Evolutionary conservation across 1,140 invertebrate genomes (phyloP), one percentile per base, ranked within the genome.

Genomic region (Trypoxylus dichotomus): DNA sequence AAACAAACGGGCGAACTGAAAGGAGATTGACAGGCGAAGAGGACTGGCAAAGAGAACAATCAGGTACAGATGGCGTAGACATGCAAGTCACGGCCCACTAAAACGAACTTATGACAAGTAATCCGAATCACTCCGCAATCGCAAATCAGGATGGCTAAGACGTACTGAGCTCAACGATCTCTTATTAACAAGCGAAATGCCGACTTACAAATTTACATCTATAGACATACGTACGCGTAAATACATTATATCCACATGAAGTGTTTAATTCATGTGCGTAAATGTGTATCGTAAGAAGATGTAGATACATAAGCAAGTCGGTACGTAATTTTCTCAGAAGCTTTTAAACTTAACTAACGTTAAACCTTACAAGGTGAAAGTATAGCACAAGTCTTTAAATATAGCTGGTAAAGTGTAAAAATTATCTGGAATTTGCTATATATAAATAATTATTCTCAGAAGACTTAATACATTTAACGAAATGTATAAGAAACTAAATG

Each of bases 51-150:
- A 71, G 54, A 79, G 68, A 80, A 80, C 77, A 80, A 80, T 80
- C 79, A 74, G 47, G 71, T 77, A 78, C 75, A 79, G 77, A 77
- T 77, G 75, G 60, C 60, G 29, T 41, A 78, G 75, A 76, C 76
- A 72, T 68, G 60, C 71, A 76, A 80, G 79, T 80, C 79, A 80
- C 72, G 75, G 74, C 78, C 75, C 77, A 71, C 77, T 80, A 77
- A 80, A 63, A 63, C 24, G 60, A 63, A 79, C 77, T 77, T 76
- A 76, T 77, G 79, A 80, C 77, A 78, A 76, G 79, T 79, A 78
- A 78, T 78, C 68, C 79, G 58, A 79, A 80, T 80, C 77, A 78
- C 71, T 75, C 73, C 42, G 71, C 75, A 47, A 80, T 80, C 77
- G 77, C 77, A 79, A 79, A 80, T 78, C 79, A 78, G 76, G 68